Base-by-base conservation (phyloP, 2,888 invertebrate genomes). In the Dione juno region DNA sequence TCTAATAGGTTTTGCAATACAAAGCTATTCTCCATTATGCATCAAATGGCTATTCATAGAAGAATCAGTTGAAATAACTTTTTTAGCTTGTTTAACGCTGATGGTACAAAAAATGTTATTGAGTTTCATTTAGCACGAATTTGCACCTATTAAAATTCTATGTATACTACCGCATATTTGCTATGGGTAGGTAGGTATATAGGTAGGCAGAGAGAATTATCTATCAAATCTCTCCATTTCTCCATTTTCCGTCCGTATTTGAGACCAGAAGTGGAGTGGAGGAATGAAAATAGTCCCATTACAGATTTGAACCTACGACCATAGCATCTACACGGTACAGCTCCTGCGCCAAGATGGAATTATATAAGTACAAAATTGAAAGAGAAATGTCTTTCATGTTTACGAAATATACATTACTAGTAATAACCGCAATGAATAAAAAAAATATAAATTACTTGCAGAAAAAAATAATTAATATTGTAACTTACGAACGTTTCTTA, bases 401-500 rank as follows among this genome's bases (percentile, higher is more conserved):
- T n/a, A n/a, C 37, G 16, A 57, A 57, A 57, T 16, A 6, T 3
- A 57, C n/a, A 16, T 16, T 57, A 37, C 9, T n/a, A n/a, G 1
- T n/a, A 57, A 37, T 40, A 57, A 57, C 16, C 37, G 6, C 8
- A 16, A 57, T 16, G 37, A 57, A 57, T 40, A 16, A 40, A 57
- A 40, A 1, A 57, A 35, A 35, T n/a, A 5, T n/a, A n/a, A n/a
- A n/a, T n/a, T 35, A 3, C 11, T 13, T n/a, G 7, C 8, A n/a
- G n/a, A 11, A 61, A 61, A 45, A 28, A 45, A 61, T 61, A 16
- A 61, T 61, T 43, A 61, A 61, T 45, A 61, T 43, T 61, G 28
- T 61, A n/a, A 10, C 43, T 21, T n/a, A 43, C 28, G 2, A 21
- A 43, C 59, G 13, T 3, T 37, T n/a, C 19, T 57, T 11, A 16